Base-by-base conservation (phyloP, 2,888 invertebrate genomes). In the Drosophila dives region DNA sequence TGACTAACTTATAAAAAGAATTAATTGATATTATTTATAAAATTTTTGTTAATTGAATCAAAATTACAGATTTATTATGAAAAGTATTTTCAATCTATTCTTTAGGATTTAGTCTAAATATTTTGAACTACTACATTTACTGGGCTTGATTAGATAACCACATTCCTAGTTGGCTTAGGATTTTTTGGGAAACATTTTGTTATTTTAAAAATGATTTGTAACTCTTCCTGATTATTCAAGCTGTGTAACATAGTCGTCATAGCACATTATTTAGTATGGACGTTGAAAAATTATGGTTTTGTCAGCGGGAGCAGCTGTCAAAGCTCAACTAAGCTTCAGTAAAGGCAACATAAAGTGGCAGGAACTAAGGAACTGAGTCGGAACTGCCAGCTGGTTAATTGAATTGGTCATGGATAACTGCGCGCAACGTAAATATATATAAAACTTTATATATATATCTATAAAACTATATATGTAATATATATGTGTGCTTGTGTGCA, bases 331-430 rank as follows among this genome's bases (percentile, higher is more conserved):
- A 67, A 77, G 80, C 72, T 55, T 26, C 59, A 45, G 60, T 42
- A 72, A 62, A 63, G 72, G 58, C 51, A 63, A 48, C 45, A 64
- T 64, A 49, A 65, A 64, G 77, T 79, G 55, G 59, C 17, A 38
- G 17, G 36, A 42, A 48, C 36, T 42, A 17, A 26, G 34, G 54
- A 55, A 38, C 12, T 38, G 58, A 51, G 48, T 32, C 61, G 61
- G 80, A 77, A 81, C 77, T 80, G 88, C 60, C 65, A 74, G 66
- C 58, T 64, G 73, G 75, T 83, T 89, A 85, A 85, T 85, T 89
- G 83, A 87, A 89, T 89, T 84, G 89, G 85, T 71, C 89, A 86
- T 86, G 87, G 87, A 54, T 76, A 89, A 74, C 73, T 54, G 73
- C 66, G 58, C 66, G 72, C 59, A 56, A 59, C 63, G 74, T 70